Conservation (phyloP, 2,888 invertebrate species). For the Drosophila paranaensis region DNA sequence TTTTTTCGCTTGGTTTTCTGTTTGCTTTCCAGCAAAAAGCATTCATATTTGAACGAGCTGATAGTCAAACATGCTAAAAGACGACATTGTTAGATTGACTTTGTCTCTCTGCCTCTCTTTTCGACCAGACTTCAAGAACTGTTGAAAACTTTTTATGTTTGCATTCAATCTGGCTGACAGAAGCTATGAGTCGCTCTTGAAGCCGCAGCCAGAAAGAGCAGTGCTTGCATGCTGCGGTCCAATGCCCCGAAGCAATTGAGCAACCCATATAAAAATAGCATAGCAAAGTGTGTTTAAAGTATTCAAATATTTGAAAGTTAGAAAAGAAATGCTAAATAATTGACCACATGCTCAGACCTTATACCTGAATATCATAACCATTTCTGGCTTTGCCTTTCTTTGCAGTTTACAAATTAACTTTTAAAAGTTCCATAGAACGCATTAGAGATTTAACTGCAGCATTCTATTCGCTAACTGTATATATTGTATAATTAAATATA, state of each 20-base stretch:
- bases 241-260: neutral
- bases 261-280: neutral
- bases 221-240: neutral
- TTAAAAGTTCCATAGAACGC: too few relatives aligned
- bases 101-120: neutral
- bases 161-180: constrained; percentile 1
- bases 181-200: constrained; percentile 2
- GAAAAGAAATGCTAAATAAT: neutral
- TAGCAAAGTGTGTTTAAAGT: neutral
- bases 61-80: constrained; percentile 20
- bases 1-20: neutral
- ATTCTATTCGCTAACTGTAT: neutral
- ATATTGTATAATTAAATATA: neutral
- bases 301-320: neutral
- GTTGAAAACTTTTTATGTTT: constrained; percentile 1
- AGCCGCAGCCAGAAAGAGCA: neutral
- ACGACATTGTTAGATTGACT: constrained; percentile 4
- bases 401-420: too few relatives aligned
- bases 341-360: too few relatives aligned
- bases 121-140: constrained; percentile 5
- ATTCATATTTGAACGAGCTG: constrained; percentile 3
- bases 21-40: neutral
- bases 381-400: too few relatives aligned
- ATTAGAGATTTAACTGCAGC: too few relatives aligned
- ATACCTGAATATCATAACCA: too few relatives aligned